Evolutionary conservation across 2,888 invertebrate species (phyloP).

Genomic region (Argyresthia goedartella): DNA sequence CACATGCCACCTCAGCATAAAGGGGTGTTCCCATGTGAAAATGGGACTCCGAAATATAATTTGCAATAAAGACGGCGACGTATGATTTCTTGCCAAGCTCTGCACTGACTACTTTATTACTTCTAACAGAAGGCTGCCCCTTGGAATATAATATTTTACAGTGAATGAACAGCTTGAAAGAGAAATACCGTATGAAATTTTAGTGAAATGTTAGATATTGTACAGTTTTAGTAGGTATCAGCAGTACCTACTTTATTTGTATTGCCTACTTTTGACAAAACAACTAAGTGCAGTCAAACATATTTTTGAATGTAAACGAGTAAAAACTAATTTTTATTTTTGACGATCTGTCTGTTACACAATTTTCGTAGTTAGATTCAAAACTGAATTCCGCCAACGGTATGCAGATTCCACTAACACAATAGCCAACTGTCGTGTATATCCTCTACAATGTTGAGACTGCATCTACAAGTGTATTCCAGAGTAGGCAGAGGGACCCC

Average conservation of each 20-base stretch:
- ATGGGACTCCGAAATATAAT: constrained; percentile 36
- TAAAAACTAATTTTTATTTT: too few relatives aligned
- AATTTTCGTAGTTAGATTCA: constrained; percentile 11
- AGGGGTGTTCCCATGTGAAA: constrained; percentile 1
- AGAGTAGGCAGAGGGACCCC: constrained; percentile 25
- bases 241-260: too few relatives aligned
- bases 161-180: constrained; percentile 5
- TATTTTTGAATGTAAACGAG: too few relatives aligned
- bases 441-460: not conserved
- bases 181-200: too few relatives aligned
- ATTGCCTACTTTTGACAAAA: too few relatives aligned
- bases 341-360: too few relatives aligned
- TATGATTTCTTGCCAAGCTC: constrained; percentile 37
- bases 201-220: too few relatives aligned
- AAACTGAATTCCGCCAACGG: not conserved
- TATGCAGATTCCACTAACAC: constrained; percentile 1
- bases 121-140: constrained; percentile 32
- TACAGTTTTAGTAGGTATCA: too few relatives aligned
- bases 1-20: constrained; percentile 12
- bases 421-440: constrained; percentile 1
- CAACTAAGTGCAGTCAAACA: too few relatives aligned
- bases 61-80: constrained; percentile 38
- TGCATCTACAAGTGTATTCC: constrained; percentile 15
- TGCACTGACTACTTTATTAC: constrained; percentile 46
- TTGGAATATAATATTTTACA: constrained; percentile 37